Base-by-base conservation (phyloP, 2,888 invertebrate species). In the Caenorhabditis doughertyi region DNA sequence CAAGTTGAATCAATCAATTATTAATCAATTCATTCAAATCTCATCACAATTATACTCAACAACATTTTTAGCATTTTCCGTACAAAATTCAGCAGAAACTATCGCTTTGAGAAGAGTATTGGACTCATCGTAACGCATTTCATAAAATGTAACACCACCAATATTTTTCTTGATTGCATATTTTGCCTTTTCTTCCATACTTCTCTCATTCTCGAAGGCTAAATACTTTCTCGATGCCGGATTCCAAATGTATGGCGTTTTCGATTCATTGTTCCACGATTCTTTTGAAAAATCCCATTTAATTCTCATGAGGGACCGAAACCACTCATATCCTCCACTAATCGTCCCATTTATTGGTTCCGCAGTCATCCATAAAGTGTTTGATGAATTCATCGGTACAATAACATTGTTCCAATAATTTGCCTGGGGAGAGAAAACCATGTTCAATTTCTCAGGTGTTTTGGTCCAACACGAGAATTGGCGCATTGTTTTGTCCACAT, bases 71-170 rank as follows among this genome's bases (percentile, higher is more conserved):
- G n/a, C n/a, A n/a, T n/a, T n/a, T n/a, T n/a, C n/a, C n/a, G n/a
- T n/a, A 16, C 77, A 77, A 2, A 62, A 25, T 18, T 62, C 51
- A 9, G 70, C 77, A 11, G 62, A 32, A 25, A 70, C 47, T n/a
- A 55, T 42, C 9, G 49, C 16, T 29, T 87, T 84, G 32, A 90
- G 55, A 58, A 90, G 65, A 8, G 89, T 86, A 60, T 81, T 67
- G n/a, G 88, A 85, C 64, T 89, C 89, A 51, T 89, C 89, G 25
- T 73, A 58, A 55, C 90, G 89, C 21, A 90, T 56, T 4, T 89
- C 86, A 90, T 90, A 90, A 9, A 90, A 84, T 88, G 91, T 90
- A 16, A 85, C 42, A 23, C 89, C 89, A 16, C 89, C 90, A 9
- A 89, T 71, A 51, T 84, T 84, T 21, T 86, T 79, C 25, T 80